These are phyloP conservation scores for Limnodromus scolopaceus DNA, from an alignment of 2,797 vertebrate genomes.

Conservation along the genomic window DNA sequence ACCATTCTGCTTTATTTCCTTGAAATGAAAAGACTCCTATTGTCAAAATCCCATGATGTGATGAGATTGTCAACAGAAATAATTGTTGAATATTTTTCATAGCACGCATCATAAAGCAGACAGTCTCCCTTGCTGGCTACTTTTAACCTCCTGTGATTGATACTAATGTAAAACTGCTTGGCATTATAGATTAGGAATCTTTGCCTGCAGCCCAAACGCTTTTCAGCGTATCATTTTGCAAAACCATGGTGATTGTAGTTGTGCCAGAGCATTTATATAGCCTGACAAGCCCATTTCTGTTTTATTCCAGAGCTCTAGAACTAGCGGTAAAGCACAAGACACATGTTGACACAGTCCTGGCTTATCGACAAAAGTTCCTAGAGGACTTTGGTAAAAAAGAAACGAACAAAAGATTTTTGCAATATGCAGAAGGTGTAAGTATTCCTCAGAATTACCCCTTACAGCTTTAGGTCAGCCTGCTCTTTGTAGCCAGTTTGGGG, in stretches of 20 bases:
- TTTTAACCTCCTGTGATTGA: neutral
- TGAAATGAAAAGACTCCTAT: neutral
- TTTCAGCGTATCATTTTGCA: neutral
- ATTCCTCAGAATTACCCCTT: neutral
- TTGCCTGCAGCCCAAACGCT: neutral
- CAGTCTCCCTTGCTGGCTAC: neutral
- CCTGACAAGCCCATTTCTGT: neutral
- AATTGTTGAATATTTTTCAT: neutral
- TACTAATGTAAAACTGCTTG: neutral
- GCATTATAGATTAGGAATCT: neutral
- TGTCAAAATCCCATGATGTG: neutral
- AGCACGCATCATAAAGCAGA: neutral
- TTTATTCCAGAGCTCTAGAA: constrained; percentile 89
- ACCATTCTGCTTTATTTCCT: neutral
- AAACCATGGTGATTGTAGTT: neutral
- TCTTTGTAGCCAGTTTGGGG: neutral
- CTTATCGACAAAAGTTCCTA: constrained; percentile 90
- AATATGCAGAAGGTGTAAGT: constrained; percentile 92
- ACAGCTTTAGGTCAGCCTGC: neutral
- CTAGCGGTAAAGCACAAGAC: constrained; percentile 97
- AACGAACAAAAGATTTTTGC: constrained; percentile 93
- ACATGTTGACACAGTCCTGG: constrained; percentile 97
- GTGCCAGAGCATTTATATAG: constrained; percentile 5
- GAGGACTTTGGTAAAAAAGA: constrained; percentile 91
- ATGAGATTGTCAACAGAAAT: neutral